Evolutionary conservation across 2,888 invertebrate species (phyloP).

Genomic region (Phanerotoma sp.): DNA sequence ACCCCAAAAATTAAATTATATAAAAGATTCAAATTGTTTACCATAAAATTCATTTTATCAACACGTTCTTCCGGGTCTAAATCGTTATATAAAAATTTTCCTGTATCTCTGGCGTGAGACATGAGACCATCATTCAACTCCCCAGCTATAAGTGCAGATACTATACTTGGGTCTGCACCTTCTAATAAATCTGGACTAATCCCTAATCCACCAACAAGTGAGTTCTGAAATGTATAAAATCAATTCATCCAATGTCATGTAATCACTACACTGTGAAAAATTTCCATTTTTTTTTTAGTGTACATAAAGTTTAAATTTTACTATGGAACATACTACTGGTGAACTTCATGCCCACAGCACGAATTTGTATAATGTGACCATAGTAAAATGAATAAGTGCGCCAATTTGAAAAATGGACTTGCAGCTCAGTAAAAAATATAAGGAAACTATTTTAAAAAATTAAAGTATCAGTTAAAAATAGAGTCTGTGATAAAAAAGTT

Average conservation of each 20-base stretch:
- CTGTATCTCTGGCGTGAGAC: constrained; percentile 84
- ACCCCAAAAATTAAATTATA: neutral
- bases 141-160: constrained; percentile 52
- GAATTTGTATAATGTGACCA: no score
- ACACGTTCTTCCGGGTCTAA: constrained; percentile 70
- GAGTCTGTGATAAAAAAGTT: no score
- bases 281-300: constrained; percentile 8
- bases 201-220: constrained; percentile 55
- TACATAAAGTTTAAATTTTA: neutral
- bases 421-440: no score
- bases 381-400: no score
- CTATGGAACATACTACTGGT: no score
- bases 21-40: constrained; percentile 54
- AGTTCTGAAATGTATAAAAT: constrained; percentile 45
- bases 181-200: constrained; percentile 55
- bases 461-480: no score
- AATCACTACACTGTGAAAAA: no score
- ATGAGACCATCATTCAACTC: constrained; percentile 78
- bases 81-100: constrained; percentile 76
- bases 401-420: no score
- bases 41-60: constrained; percentile 84
- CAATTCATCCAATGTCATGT: no score
- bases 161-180: constrained; percentile 54
- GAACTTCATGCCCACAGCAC: no score
- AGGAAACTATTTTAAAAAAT: no score